A percentile compares a stretch with the other conserved stretches of the same genome.
These are phyloP conservation scores for Urocynchramus pylzowi DNA, from an alignment of 2,113 vertebrate genomes.

Conservation along the genomic window DNA sequence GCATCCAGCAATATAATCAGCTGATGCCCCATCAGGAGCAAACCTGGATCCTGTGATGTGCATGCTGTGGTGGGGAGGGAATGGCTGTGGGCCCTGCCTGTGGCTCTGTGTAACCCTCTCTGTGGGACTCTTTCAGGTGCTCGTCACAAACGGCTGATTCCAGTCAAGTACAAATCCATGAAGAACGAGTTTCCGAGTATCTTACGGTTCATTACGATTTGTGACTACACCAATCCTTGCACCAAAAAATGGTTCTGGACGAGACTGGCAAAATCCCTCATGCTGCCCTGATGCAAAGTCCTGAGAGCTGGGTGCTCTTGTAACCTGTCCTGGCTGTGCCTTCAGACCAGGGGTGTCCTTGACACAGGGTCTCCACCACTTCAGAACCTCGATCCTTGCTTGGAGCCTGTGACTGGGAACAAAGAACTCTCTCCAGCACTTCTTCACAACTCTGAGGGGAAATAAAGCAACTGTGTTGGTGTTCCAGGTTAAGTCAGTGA, in stretches of 20 bases:
- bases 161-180: conserved; percentile 91
- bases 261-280: conserved; percentile 88
- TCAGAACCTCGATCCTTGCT: neutral
- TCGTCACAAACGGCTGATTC: conserved; percentile 88
- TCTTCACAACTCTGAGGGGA: neutral
- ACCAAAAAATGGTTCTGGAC: conserved; percentile 94
- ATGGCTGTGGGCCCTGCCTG: accelerated
- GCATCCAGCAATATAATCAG: accelerated
- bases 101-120: neutral
- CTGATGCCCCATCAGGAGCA: neutral
- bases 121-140: conserved; percentile 75
- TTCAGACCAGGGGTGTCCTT: neutral
- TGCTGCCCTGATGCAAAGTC: conserved; percentile 70
- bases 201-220: conserved; percentile 89
- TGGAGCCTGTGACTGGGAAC: neutral
- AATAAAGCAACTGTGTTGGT: neutral
- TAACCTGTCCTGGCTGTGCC: neutral
- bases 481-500: neutral
- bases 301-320: neutral
- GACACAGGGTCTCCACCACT: neutral
- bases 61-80: neutral
- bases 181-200: conserved; percentile 91
- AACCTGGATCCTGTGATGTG: neutral
- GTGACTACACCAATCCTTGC: conserved; percentile 91
- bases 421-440: neutral